phyloP scores from a whole-genome alignment of 92 coral and sea anemone genomes.

The Porites cylindrica region DNA sequence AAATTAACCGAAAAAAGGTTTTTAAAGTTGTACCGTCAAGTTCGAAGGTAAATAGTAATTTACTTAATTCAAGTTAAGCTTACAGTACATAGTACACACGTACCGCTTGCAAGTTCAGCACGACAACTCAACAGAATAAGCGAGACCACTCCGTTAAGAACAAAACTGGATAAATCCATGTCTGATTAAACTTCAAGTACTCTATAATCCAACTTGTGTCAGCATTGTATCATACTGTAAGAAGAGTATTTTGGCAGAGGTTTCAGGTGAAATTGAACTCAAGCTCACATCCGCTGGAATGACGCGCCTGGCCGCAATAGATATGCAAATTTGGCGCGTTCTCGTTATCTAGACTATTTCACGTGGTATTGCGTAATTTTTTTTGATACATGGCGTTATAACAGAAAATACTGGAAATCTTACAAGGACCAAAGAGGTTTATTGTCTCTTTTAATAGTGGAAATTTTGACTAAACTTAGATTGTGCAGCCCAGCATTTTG shows the following conservation, averaged over 20 bases:
- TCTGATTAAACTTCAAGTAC: neutral
- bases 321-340: conserved; percentile 16
- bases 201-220: neutral
- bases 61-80: neutral
- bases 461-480: too few relatives aligned
- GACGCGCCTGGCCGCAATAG: neutral
- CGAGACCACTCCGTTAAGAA: neutral
- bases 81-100: neutral
- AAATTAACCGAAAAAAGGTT: neutral
- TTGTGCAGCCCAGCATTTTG: too few relatives aligned
- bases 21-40: neutral
- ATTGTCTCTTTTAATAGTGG: too few relatives aligned
- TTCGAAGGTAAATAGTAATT: neutral
- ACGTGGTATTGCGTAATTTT: neutral
- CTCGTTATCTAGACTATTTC: neutral
- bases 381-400: neutral
- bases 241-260: neutral
- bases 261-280: neutral
- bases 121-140: neutral
- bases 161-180: conserved; percentile 20
- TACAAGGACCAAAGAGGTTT: too few relatives aligned
- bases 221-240: neutral
- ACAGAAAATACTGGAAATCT: too few relatives aligned
- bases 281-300: neutral
- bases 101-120: conserved; percentile 7